Percentiles rank a stretch among this genome's conserved stretches.
phyloP scores from a whole-genome alignment of 2,797 vertebrate genomes.

The Pipistrellus pipistrellus region DNA sequence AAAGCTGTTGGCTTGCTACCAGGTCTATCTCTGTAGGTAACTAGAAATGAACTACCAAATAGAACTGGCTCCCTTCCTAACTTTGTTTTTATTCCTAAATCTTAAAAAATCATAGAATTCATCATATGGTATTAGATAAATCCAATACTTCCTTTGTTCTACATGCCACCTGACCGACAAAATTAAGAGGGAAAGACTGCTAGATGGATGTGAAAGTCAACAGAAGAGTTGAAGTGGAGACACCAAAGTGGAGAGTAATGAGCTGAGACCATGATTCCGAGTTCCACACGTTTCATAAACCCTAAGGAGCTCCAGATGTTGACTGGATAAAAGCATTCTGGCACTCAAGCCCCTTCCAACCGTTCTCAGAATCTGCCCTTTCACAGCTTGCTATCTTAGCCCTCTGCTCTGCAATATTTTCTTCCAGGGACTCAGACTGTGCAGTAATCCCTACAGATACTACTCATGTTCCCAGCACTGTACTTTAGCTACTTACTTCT shows the following conservation, averaged over 20 bases:
- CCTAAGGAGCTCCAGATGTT: not conserved
- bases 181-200: slow-evolving; percentile 3
- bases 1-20: slow-evolving; percentile 53
- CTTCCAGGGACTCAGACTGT: not conserved
- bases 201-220: not conserved
- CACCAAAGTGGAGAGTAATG: not conserved
- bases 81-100: slow-evolving; percentile 43
- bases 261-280: not conserved
- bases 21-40: slow-evolving; percentile 23
- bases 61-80: slow-evolving; percentile 7
- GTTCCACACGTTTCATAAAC: not conserved
- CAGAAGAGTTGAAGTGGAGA: not conserved
- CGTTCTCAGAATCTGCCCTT: not conserved
- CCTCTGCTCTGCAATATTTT: not conserved
- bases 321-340: not conserved
- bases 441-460: not conserved
- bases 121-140: slow-evolving; percentile 20
- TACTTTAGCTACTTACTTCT: not conserved
- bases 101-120: slow-evolving; percentile 6
- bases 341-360: not conserved
- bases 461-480: not conserved
- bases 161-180: not conserved
- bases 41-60: slow-evolving; percentile 40
- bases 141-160: slow-evolving; percentile 41
- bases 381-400: not conserved